Conservation (phyloP, 2,888 invertebrate genomes). For the Antheraea assamensis region DNA sequence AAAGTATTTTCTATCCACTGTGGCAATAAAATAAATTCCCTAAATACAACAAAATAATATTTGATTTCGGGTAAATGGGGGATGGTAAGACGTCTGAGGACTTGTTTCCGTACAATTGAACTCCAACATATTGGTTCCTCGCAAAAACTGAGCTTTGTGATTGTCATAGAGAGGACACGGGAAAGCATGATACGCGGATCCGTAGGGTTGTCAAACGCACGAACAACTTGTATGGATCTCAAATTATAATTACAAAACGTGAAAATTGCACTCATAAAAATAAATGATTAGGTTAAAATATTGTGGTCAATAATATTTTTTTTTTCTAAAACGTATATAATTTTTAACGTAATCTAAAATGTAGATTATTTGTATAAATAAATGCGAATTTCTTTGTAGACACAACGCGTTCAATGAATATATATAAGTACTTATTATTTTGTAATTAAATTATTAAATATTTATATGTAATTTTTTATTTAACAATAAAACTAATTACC, state of each 20-base stretch:
- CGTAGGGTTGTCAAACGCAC: not conserved
- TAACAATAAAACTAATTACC: no score
- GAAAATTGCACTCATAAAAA: not conserved
- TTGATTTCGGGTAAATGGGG: constrained; percentile 41
- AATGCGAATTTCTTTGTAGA: no score
- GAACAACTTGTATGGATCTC: not conserved
- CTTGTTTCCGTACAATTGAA: constrained; percentile 73
- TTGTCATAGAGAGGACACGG: constrained; percentile 40
- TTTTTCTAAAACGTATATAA: no score
- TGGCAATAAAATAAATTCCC: constrained; percentile 31
- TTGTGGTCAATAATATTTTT: no score
- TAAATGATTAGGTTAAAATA: no score
- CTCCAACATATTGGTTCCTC: constrained; percentile 56
- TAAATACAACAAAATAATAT: constrained; percentile 30
- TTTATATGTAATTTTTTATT: no score
- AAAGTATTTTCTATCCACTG: constrained; percentile 13
- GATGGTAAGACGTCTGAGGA: constrained; percentile 49
- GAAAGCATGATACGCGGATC: not conserved
- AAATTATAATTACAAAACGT: not conserved
- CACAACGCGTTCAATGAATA: no score
- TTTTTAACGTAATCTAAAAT: no score
- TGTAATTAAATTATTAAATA: no score
- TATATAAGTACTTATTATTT: no score
- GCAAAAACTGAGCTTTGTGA: constrained; percentile 61
- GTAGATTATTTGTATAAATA: no score